Percentiles rank a stretch among this genome's conserved stretches.
These are phyloP conservation scores for Struthidea cinerea DNA, from an alignment of 2,113 vertebrate species.

Conservation along the genomic window DNA sequence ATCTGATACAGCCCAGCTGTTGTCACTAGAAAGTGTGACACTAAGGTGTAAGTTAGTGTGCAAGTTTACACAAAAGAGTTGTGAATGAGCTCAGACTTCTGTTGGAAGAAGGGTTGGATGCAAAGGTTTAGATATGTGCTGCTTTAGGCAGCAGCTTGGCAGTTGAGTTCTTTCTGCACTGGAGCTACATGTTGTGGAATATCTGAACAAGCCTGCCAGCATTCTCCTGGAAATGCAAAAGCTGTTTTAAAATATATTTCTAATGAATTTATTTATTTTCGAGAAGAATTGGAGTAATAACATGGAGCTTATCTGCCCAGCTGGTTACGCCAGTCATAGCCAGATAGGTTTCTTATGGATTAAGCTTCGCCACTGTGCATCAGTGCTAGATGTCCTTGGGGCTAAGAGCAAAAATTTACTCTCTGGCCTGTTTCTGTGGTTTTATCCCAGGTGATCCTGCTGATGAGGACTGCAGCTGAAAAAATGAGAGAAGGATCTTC, in stretches of 20 bases:
- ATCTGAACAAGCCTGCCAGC: background rate
- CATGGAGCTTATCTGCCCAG: background rate
- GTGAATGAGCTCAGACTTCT: background rate
- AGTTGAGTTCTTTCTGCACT: background rate
- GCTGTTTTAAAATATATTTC: background rate
- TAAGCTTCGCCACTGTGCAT: background rate
- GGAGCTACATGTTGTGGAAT: background rate
- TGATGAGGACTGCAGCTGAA: background rate
- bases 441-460: background rate
- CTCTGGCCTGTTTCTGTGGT: background rate
- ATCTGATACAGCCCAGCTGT: background rate
- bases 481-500: background rate
- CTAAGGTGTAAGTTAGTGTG: background rate
- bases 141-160: background rate
- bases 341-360: background rate
- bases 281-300: background rate
- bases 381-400: rapidly evolving
- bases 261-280: background rate
- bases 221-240: background rate
- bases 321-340: background rate
- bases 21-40: background rate
- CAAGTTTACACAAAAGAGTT: background rate
- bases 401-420: background rate
- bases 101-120: background rate
- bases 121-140: background rate